phyloP scores from a whole-genome alignment of 1,140 invertebrate genomes.

The Ditylenchus dipsaci region DNA sequence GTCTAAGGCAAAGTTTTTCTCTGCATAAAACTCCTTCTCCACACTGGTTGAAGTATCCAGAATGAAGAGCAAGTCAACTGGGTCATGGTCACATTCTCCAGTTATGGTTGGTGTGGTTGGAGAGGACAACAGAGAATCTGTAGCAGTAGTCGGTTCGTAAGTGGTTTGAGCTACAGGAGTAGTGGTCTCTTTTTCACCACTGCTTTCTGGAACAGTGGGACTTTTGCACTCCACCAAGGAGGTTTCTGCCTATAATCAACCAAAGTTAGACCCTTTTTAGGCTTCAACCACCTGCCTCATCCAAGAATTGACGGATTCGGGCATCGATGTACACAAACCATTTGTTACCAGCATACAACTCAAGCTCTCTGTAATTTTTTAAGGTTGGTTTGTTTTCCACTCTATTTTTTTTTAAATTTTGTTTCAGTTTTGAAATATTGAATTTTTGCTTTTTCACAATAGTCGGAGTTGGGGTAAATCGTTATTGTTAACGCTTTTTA shows the following conservation, averaged over 20 bases:
- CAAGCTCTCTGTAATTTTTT: slow-evolving; percentile 41
- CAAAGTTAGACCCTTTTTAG: no score
- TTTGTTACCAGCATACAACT: slow-evolving; percentile 52
- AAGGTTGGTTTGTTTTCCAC: no score
- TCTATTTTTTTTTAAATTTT: no score
- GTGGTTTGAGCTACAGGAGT: not conserved
- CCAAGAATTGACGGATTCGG: slow-evolving; percentile 45
- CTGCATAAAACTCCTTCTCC: slow-evolving; percentile 48
- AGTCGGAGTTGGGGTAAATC: no score
- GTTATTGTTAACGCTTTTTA: no score
- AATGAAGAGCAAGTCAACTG: slow-evolving; percentile 44
- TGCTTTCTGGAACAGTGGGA: not conserved
- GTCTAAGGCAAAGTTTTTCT: slow-evolving; percentile 52
- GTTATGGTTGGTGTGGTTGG: not conserved
- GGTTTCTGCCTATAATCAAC: slow-evolving; percentile 18
- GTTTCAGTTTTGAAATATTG: no score
- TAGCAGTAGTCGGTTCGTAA: not conserved
- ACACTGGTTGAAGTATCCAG: slow-evolving; percentile 46
- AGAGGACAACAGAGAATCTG: not conserved
- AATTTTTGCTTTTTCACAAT: no score
- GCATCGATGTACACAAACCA: slow-evolving; percentile 53
- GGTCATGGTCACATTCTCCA: slow-evolving; percentile 29
- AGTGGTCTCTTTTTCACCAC: not conserved
- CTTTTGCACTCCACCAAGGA: slow-evolving; percentile 40
- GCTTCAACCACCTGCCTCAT: slow-evolving; percentile 24